Percentiles rank a stretch among this genome's conserved stretches.
Conservation (phyloP, 2,113 vertebrate species). For the Acrocephalus kingi region DNA sequence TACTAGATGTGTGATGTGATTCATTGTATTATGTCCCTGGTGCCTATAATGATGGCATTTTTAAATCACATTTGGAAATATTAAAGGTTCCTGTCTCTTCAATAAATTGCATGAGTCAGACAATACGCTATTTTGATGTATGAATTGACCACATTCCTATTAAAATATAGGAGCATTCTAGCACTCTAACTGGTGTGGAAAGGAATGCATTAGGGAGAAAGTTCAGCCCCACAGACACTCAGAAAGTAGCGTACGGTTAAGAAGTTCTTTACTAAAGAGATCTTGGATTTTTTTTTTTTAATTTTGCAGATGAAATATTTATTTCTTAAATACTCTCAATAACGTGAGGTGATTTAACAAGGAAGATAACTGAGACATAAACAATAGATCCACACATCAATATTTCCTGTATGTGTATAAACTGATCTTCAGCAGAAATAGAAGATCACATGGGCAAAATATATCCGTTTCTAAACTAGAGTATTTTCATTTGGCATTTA, state of each 20-base stretch:
- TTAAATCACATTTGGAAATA: not conserved
- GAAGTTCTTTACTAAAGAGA: not conserved
- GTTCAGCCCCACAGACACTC: not conserved
- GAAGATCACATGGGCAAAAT: not conserved
- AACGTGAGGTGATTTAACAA: accelerated
- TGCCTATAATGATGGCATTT: not conserved
- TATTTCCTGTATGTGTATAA: not conserved
- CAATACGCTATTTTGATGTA: not conserved
- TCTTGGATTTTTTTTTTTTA: not conserved
- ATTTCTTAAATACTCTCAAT: not conserved
- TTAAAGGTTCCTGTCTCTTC: not conserved
- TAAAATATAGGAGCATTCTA: not conserved
- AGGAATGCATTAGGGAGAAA: not conserved
- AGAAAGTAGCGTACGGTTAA: not conserved
- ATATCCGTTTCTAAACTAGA: not conserved
- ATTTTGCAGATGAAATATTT: not conserved
- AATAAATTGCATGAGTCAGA: not conserved
- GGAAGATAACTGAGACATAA: not conserved
- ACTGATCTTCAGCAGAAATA: not conserved
- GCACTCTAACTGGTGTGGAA: not conserved
- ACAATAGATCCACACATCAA: not conserved
- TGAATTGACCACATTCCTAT: not conserved
- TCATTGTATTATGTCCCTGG: not conserved
- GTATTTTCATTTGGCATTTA: not conserved
- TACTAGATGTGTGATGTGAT: not conserved